Evolutionary conservation across 2,113 vertebrate genomes (phyloP).

Genomic region (Leptobrachium ailaonicum): DNA sequence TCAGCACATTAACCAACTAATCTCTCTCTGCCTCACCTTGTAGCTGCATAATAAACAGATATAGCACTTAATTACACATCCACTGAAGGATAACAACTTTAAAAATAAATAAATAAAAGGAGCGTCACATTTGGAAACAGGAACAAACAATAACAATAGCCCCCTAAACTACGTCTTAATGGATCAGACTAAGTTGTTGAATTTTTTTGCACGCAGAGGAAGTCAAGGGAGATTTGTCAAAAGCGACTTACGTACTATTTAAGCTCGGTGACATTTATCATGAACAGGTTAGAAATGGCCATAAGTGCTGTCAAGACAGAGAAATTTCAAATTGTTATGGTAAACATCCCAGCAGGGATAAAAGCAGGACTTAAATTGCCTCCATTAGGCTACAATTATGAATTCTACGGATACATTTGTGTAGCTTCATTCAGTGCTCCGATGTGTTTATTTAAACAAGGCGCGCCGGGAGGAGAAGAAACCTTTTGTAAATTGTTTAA

Average conservation of each 20-base stretch:
- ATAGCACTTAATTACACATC: too few relatives aligned
- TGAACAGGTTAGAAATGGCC: slow-evolving; percentile 61
- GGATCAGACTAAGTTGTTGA: slow-evolving; percentile 12
- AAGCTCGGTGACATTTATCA: slow-evolving; percentile 63
- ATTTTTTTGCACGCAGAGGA: slow-evolving; percentile 48
- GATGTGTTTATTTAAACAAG: slow-evolving; percentile 61
- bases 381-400: slow-evolving; percentile 73
- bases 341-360: slow-evolving; percentile 65
- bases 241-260: slow-evolving; percentile 52
- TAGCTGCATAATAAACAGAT: too few relatives aligned
- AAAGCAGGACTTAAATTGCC: slow-evolving; percentile 60
- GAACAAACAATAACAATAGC: too few relatives aligned
- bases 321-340: slow-evolving; percentile 61
- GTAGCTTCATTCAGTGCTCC: slow-evolving; percentile 56
- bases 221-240: slow-evolving; percentile 31
- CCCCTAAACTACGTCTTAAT: too few relatives aligned
- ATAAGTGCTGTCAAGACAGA: slow-evolving; percentile 58
- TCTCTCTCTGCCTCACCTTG: too few relatives aligned
- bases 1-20: too few relatives aligned
- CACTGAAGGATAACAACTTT: too few relatives aligned
- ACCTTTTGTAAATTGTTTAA: slow-evolving; percentile 1
- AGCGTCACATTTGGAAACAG: too few relatives aligned
- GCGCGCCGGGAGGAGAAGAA: slow-evolving; percentile 7
- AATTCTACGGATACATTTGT: slow-evolving; percentile 56
- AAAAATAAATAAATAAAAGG: too few relatives aligned